These are phyloP conservation scores for Phaonia tiefii DNA, from an alignment of 2,888 invertebrate genomes.

Conservation along the genomic window DNA sequence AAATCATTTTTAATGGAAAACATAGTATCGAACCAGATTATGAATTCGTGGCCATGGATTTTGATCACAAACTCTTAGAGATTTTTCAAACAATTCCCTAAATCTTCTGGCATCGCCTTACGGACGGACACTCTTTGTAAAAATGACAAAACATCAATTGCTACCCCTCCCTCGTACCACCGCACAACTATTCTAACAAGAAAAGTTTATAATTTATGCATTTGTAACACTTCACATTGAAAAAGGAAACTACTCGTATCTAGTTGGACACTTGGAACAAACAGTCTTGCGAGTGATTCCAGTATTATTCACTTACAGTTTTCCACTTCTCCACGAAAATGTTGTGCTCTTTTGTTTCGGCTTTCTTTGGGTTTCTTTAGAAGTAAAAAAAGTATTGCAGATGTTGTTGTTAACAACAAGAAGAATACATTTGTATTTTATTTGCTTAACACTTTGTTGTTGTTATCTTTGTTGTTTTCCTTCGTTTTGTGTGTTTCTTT, in stretches of 20 bases:
- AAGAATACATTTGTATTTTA: not conserved
- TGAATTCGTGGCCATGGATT: too few relatives aligned
- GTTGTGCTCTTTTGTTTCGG: constrained; percentile 8
- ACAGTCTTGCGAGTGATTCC: constrained; percentile 6
- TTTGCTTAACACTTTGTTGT: constrained; percentile 22
- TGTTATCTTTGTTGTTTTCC: not conserved
- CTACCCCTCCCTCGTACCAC: too few relatives aligned
- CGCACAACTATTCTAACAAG: too few relatives aligned
- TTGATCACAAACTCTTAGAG: too few relatives aligned
- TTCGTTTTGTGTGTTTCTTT: not conserved
- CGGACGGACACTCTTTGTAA: too few relatives aligned
- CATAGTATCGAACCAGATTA: too few relatives aligned
- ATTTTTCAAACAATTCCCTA: too few relatives aligned
- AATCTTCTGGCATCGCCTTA: too few relatives aligned
- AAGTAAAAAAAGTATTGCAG: constrained; percentile 7
- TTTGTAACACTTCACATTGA: constrained; percentile 54
- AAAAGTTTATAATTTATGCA: constrained; percentile 56
- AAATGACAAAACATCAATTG: too few relatives aligned
- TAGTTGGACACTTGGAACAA: constrained; percentile 12
- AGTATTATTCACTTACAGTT: constrained; percentile 29
- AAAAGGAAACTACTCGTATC: not conserved
- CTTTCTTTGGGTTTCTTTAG: not conserved
- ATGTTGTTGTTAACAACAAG: constrained; percentile 23
- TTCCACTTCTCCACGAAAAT: constrained; percentile 22
- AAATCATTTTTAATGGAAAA: too few relatives aligned